Percentiles rank a stretch among this genome's conserved stretches.
These are phyloP conservation scores for Eriocheir sinensis DNA, from an alignment of 1,140 invertebrate genomes.

Conservation along the genomic window DNA sequence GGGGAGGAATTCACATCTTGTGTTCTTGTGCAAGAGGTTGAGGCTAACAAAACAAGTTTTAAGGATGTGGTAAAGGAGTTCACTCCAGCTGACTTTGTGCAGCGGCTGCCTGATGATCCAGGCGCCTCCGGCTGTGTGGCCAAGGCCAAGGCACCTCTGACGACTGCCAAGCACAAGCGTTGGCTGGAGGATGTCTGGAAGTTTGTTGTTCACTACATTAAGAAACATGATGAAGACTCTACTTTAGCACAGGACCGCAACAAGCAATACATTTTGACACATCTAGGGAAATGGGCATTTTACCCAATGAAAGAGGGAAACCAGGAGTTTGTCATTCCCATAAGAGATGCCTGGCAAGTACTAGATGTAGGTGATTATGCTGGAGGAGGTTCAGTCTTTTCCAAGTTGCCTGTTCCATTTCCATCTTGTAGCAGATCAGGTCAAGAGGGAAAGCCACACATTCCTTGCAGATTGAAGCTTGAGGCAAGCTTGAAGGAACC, in stretches of 20 bases:
- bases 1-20: slow-evolving; percentile 25
- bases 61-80: slow-evolving; percentile 35
- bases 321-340: not conserved
- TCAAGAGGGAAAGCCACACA: not conserved
- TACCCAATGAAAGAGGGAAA: not conserved
- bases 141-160: not conserved
- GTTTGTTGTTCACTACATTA: not conserved
- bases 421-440: not conserved
- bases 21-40: not conserved
- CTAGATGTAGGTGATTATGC: not conserved
- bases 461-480: slow-evolving; percentile 17
- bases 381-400: not conserved
- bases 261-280: not conserved
- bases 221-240: not conserved
- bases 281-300: slow-evolving; percentile 44
- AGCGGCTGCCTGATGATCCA: not conserved
- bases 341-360: not conserved
- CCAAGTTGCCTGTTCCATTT: slow-evolving; percentile 8
- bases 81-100: not conserved
- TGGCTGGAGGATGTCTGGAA: slow-evolving; percentile 24
- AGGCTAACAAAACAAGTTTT: not conserved
- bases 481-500: slow-evolving; percentile 37
- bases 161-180: not conserved
- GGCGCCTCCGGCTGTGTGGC: not conserved
- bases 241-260: not conserved